phyloP scores from a whole-genome alignment of 2,113 vertebrate genomes.

The Stigmatopora argus region DNA sequence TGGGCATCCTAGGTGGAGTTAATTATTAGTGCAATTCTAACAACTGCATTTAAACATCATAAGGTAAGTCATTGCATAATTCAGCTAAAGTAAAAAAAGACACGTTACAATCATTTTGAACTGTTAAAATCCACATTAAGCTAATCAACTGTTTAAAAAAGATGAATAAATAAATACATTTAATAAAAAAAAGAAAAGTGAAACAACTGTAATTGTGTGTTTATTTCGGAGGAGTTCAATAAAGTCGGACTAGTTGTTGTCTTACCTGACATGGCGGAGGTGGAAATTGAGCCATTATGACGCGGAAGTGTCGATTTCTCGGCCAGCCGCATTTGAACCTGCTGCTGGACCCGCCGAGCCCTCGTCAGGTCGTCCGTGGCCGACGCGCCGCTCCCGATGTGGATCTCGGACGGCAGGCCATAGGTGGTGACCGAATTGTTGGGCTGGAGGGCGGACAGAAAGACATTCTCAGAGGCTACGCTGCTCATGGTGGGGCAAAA shows the following conservation, averaged over 20 bases:
- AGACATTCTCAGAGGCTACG: constrained; percentile 47
- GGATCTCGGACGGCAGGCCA: constrained; percentile 59
- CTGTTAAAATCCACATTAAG: neutral
- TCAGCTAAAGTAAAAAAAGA: neutral
- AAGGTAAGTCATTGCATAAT: neutral
- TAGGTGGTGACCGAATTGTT: constrained; percentile 65
- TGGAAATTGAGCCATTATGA: constrained; percentile 48
- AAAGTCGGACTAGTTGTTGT: neutral
- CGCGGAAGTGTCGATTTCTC: constrained; percentile 65
- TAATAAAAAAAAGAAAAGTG: neutral
- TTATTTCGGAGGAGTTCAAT: neutral
- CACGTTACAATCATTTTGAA: neutral
- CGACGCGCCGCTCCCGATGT: constrained; percentile 39
- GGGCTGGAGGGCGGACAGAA: constrained; percentile 68
- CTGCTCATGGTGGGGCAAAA: constrained; percentile 42
- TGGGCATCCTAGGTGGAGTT: neutral
- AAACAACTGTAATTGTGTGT: neutral
- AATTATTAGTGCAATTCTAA: neutral
- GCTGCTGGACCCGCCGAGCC: constrained; percentile 64
- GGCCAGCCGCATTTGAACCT: constrained; percentile 67
- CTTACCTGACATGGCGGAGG: constrained; percentile 66
- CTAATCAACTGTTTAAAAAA: neutral
- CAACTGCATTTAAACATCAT: neutral
- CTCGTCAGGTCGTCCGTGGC: constrained; percentile 34
- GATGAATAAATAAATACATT: neutral